These are phyloP conservation scores for Acholoe squamosa DNA, from an alignment of 2,888 invertebrate genomes.

Conservation along the genomic window DNA sequence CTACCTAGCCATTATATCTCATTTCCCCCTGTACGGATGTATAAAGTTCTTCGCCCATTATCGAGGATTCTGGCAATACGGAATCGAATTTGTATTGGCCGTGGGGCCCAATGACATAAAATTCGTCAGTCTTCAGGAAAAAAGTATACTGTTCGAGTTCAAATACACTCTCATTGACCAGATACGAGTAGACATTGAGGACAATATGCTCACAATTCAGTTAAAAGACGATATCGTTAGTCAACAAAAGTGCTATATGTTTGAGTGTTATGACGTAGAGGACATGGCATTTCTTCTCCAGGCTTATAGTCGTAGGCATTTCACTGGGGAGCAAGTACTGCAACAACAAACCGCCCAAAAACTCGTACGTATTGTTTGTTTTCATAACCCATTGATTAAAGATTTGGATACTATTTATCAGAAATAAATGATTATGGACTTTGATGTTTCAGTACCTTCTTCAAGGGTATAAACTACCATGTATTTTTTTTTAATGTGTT, in stretches of 20 bases:
- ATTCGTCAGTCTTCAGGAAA: slow-evolving; percentile 95
- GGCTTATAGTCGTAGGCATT: slow-evolving; percentile 93
- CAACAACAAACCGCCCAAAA: slow-evolving; percentile 59
- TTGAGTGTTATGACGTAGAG: slow-evolving; percentile 94
- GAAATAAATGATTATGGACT: no score
- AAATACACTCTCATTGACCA: slow-evolving; percentile 95
- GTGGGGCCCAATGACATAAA: slow-evolving; percentile 95
- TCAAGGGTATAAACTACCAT: no score
- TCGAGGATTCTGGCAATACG: slow-evolving; percentile 96
- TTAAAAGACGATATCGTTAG: slow-evolving; percentile 87
- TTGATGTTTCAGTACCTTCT: no score
- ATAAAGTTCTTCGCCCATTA: slow-evolving; percentile 94
- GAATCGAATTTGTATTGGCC: slow-evolving; percentile 88
- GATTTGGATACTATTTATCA: no score
- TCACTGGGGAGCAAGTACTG: slow-evolving; percentile 85
- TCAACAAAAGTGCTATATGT: slow-evolving; percentile 87
- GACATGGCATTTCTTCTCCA: slow-evolving; percentile 96
- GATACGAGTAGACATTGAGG: slow-evolving; percentile 94
- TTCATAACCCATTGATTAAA: no score
- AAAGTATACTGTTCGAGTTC: slow-evolving; percentile 94
- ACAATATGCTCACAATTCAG: slow-evolving; percentile 95
- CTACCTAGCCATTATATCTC: slow-evolving; percentile 97
- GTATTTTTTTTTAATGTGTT: no score
- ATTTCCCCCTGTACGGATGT: slow-evolving; percentile 95
- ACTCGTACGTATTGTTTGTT: not conserved